Percentiles rank a stretch among this genome's conserved stretches.
Evolutionary conservation across 2,888 invertebrate species (phyloP).

Genomic region (Ophion ventricosus): DNA sequence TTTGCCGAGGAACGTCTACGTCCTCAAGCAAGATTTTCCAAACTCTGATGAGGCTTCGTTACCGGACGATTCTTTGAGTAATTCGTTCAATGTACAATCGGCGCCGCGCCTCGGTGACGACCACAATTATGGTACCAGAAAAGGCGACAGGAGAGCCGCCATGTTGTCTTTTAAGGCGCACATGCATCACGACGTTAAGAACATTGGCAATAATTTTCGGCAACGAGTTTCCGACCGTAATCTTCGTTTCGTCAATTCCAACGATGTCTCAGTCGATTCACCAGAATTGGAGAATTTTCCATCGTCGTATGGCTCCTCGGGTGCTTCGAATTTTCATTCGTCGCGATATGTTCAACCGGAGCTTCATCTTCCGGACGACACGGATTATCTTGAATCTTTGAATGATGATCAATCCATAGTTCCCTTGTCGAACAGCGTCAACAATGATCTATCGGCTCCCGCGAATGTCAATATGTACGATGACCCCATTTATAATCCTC

Average conservation of each 20-base stretch:
- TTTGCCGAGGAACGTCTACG: constrained; percentile 65
- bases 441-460: constrained; percentile 13
- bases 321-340: constrained; percentile 6
- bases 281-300: constrained; percentile 18
- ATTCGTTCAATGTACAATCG: constrained; percentile 24
- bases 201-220: constrained; percentile 70
- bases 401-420: constrained; percentile 21
- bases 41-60: not conserved
- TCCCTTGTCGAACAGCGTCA: not conserved
- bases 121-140: constrained; percentile 34
- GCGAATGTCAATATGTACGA: constrained; percentile 54
- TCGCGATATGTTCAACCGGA: not conserved
- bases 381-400: constrained; percentile 7
- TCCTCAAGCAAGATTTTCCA: constrained; percentile 59
- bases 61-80: constrained; percentile 21
- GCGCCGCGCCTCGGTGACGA: constrained; percentile 23
- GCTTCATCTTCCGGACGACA: not conserved
- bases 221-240: constrained; percentile 36
- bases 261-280: constrained; percentile 16
- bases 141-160: constrained; percentile 62
- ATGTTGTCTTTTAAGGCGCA: constrained; percentile 72
- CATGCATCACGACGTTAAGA: constrained; percentile 71
- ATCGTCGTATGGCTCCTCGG: not conserved
- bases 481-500: constrained; percentile 50
- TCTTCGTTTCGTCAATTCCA: constrained; percentile 3